Base-by-base conservation (phyloP, 2,888 invertebrate genomes). In the Dioctria rufipes region DNA sequence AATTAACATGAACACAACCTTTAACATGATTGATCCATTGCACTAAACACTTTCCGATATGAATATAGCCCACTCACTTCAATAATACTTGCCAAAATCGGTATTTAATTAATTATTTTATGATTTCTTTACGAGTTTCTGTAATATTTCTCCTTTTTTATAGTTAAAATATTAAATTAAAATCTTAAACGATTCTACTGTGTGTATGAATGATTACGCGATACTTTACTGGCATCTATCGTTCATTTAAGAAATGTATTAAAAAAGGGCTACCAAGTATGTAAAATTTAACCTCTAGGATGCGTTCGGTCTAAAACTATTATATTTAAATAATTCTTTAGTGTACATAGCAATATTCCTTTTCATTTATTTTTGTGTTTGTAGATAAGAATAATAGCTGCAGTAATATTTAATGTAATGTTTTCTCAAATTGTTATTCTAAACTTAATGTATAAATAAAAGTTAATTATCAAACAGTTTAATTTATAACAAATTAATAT, bases 21-120 rank as follows among this genome's bases (percentile, higher is more conserved):
- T 69, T 63, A 78, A 80, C 80, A 73, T 80, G 80, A 82, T 82
- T 80, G 80, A 82, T 82, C 82, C 82, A 80, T 80, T 80, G 65
- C 82, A 78, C 25, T 25, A 25, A 25, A 25, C 25, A 25, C 82
- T 61, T 65, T 43, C 61, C 61, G 42, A n/a, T 25, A 25, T 2
- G 25, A 37, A 54, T n/a, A 43, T 4, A 11, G n/a, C 13, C 8
- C 66, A 43, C 66, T 61, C 3, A 61, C 3, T n/a, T 63, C 25
- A 63, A 39, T 39, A 6, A 63, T 8, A 11, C 63, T 63, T 37
- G 37, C 40, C 37, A 37, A 25, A 11, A 37, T 25, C 37, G 4
- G 37, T 63, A 25, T 63, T 63, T 58, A 73, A 58, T 58, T 39
- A 25, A 61, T 39, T 4, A 25, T n/a, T 25, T 8, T 25, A 5